Evolutionary conservation across 2,113 vertebrate species (phyloP), one percentile per base, ranked within the genome.

Genomic region (Pyrgilauda ruficollis): DNA sequence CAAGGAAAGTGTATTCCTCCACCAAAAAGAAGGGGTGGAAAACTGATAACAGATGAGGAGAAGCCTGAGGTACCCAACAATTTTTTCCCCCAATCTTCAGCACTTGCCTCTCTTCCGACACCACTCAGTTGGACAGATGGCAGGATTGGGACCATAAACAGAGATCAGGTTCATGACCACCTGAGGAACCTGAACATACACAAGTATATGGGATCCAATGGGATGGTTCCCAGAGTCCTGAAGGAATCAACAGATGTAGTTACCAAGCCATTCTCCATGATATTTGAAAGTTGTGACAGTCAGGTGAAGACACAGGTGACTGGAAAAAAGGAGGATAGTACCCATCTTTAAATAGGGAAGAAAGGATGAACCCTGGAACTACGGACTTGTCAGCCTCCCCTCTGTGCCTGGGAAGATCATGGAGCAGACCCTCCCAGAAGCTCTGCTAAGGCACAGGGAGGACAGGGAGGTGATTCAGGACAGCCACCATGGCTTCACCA

Each of bases 401-500:
- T 31, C 35, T 62, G 28, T 63, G 46, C 22, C 74, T 62, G 58
- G 27, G 13, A 24, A 26, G 28, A 49, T 33, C 10, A 12, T 33
- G 44, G 44, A 26, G 59, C 44, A 58, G 31, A 47, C 24, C 37
- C 37, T 52, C 18, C 59, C 12, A 69, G 64, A 18, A 59, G 16
- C 33, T 46, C 41, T 66, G 33, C 39, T 55, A 46, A 66, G 26
- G 39, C 49, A 30, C 20, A 15, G 41, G 26, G 14, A 59, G 43
- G 11, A 35, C 6, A 30, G 41, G 41, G 35, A 41, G 30, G 23
- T 22, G 47, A 28, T 22, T n/a, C 5, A 17, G 59, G 75, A 78
- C 13, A 78, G 24, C 5, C 37, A 43, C 31, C 23, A 43, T 0
- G 0, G 5, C 15, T n/a, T n/a, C 47, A 64, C 37, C 19, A 43